These are phyloP conservation scores for Hypomesus transpacificus DNA, from an alignment of 2,113 vertebrate species.

Conservation along the genomic window DNA sequence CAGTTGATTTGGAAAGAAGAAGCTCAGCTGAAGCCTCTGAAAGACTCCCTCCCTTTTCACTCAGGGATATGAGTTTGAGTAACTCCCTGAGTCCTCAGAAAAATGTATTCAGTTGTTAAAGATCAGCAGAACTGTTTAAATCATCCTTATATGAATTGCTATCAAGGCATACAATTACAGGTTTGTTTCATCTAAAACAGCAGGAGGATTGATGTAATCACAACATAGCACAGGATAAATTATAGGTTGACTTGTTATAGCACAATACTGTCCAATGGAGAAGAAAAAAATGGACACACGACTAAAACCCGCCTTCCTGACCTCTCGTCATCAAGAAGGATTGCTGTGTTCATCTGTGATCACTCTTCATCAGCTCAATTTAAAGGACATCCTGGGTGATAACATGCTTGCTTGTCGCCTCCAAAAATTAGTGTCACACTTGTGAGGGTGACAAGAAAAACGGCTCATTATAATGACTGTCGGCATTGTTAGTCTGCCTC, in stretches of 20 bases:
- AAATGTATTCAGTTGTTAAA: neutral
- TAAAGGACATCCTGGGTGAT: neutral
- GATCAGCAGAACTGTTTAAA: neutral
- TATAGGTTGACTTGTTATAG: neutral
- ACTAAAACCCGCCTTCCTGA: neutral
- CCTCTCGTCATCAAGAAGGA: neutral
- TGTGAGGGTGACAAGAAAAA: too few relatives aligned
- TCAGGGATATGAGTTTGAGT: neutral
- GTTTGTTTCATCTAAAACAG: neutral
- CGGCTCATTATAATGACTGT: too few relatives aligned
- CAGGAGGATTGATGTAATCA: neutral
- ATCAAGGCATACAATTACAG: neutral
- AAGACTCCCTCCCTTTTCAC: neutral
- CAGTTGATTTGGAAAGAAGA: neutral
- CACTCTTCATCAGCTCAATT: neutral
- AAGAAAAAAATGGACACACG: neutral
- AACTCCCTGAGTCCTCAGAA: neutral
- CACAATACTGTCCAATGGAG: neutral
- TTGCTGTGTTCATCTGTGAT: neutral
- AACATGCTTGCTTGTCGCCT: too few relatives aligned
- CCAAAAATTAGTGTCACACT: too few relatives aligned
- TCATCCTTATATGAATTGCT: neutral
- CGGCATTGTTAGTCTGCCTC: too few relatives aligned
- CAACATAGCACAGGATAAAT: neutral
- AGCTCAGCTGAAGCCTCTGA: neutral